Conservation (phyloP, 2,797 vertebrate species). For the Delichon dasypus region DNA sequence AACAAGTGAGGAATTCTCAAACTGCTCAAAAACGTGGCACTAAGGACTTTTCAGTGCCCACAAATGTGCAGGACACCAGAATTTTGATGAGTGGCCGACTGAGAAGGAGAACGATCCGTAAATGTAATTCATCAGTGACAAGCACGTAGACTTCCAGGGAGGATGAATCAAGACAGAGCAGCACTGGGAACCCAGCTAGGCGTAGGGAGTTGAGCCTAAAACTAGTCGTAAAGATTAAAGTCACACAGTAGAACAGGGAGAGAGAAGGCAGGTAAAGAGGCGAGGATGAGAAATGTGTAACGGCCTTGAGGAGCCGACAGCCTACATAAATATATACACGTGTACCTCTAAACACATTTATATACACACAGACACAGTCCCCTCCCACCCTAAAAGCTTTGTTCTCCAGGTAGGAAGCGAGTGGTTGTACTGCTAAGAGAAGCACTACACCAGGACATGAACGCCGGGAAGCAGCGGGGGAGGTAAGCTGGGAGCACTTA, state of each 20-base stretch:
- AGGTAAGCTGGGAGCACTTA: background rate
- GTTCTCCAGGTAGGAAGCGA: background rate
- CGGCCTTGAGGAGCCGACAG: background rate
- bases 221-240: background rate
- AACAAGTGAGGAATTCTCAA: background rate
- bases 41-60: background rate
- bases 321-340: background rate
- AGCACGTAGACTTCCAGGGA: background rate
- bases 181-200: background rate
- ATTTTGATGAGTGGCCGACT: rapidly evolving
- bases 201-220: background rate
- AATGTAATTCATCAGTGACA: background rate
- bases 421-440: background rate
- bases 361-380: background rate
- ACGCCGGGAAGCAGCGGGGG: rapidly evolving
- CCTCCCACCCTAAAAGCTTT: background rate
- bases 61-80: background rate
- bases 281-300: background rate
- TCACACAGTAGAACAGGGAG: background rate
- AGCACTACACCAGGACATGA: background rate
- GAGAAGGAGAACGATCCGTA: background rate
- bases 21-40: background rate
- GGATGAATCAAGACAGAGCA: background rate
- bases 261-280: background rate
- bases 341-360: background rate